These are phyloP conservation scores for Forficula auricularia DNA, from an alignment of 1,140 invertebrate species.

Conservation along the genomic window DNA sequence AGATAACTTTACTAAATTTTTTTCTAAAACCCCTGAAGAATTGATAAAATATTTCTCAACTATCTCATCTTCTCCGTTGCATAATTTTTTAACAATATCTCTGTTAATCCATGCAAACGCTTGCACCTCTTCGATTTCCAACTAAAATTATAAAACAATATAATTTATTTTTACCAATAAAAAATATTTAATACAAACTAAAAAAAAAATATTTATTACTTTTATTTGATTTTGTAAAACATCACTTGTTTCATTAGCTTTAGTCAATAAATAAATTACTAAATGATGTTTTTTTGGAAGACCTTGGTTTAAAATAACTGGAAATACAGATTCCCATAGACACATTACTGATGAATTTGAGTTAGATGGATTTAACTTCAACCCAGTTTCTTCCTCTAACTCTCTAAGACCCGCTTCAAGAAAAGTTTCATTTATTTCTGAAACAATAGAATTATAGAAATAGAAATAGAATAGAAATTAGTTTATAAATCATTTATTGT, in stretches of 20 bases:
- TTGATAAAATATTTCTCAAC: not conserved
- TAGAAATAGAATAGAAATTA: too few relatives aligned
- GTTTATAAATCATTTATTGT: too few relatives aligned
- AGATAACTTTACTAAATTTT: not conserved
- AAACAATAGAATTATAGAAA: conserved; percentile 2
- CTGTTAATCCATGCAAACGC: conserved; percentile 6
- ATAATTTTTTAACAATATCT: conserved; percentile 4
- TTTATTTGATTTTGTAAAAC: conserved; percentile 8
- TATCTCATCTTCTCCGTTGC: not conserved
- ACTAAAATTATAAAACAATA: conserved; percentile 3
- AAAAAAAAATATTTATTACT: conserved; percentile 2
- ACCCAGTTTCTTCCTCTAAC: conserved; percentile 24
- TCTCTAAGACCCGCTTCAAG: conserved; percentile 21
- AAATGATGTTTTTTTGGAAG: conserved; percentile 24
- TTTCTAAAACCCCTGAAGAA: not conserved
- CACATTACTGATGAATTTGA: conserved; percentile 15
- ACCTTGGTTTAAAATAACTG: conserved; percentile 20
- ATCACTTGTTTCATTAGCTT: conserved; percentile 5
- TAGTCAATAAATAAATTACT: conserved; percentile 20
- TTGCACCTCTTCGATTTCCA: conserved; percentile 8
- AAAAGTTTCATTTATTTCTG: conserved; percentile 16
- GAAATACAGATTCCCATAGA: conserved; percentile 26
- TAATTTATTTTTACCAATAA: not conserved
- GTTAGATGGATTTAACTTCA: conserved; percentile 13
- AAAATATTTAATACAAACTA: not conserved